Evolutionary conservation across 2,113 vertebrate genomes (phyloP).

Genomic region (Alouatta palliata): DNA sequence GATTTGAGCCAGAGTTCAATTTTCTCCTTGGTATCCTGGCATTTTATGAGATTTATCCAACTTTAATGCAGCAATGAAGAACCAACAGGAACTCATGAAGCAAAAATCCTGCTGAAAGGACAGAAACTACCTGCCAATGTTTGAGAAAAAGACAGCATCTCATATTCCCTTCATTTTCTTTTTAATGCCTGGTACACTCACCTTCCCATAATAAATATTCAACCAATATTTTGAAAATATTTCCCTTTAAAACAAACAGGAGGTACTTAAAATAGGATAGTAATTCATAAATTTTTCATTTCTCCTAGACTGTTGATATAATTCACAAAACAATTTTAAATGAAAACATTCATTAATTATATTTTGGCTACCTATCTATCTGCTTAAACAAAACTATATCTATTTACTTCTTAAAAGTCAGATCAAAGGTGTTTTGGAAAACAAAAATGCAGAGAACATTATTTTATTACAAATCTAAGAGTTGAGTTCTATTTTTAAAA

Average conservation of each 20-base stretch:
- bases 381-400: background rate
- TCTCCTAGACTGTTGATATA: background rate
- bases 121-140: background rate
- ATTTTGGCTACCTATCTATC: background rate
- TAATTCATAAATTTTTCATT: background rate
- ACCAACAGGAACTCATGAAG: background rate
- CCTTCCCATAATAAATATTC: background rate
- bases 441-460: background rate
- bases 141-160: background rate
- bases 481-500: no score
- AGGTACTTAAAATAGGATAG: background rate
- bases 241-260: background rate
- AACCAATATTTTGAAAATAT: background rate
- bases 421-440: slow-evolving; percentile 39
- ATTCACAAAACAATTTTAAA: background rate
- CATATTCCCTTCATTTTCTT: background rate
- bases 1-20: slow-evolving; percentile 23
- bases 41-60: slow-evolving; percentile 32
- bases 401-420: slow-evolving; percentile 16
- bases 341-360: background rate
- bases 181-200: background rate
- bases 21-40: slow-evolving; percentile 28
- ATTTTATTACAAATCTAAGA: no score
- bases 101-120: background rate
- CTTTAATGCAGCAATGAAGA: background rate